Evolutionary conservation across 2,888 invertebrate species (phyloP), one percentile per base, ranked within the genome.

Genomic region (Elysia crispata): DNA sequence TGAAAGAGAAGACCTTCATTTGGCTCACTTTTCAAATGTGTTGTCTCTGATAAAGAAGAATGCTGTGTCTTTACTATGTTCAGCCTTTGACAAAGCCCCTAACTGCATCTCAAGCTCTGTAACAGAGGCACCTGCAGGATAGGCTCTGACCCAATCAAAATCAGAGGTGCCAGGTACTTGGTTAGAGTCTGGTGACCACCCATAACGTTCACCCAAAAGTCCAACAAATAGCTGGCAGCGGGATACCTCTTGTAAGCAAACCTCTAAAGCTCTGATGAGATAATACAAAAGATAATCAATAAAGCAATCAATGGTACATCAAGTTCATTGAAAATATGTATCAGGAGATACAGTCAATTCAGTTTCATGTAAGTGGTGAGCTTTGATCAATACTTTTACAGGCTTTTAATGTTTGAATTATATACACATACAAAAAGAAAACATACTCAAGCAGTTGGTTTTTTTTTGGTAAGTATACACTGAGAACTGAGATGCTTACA

Each of bases 161-260:
- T 91, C 88, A 0, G 86, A 83, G 23, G 85, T 84, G 81, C 90
- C 89, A 25, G 91, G 90, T 1, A 91, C 85, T 11, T 85, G 83
- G 69, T 90, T 89, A 15, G 82, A 83, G 11, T 86, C 85, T 13
- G 92, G 92, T 49, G 89, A 86, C 86, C 90, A 91, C 23, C 93
- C 93, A 83, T 92, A 92, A 33, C 93, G 86, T 76, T 91, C 90
- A 33, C 92, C 93, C 54, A 93, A 86, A 25, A 93, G 86, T 3
- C 92, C 93, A 62, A 93, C 83, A 84, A 93, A 93, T 50, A 92
- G 86, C 83, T 93, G 89, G 80, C 92, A 92, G 66, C 88, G 88
- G 18, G 85, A 82, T 33, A 92, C 90, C 86, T 93, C 92, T 18
- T 87, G 78, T 41, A 93, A 86, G 83, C 93, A 93, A 41, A 93